Conservation (phyloP, 2,888 invertebrate species). For the Thysanoteuthis rhombus region DNA sequence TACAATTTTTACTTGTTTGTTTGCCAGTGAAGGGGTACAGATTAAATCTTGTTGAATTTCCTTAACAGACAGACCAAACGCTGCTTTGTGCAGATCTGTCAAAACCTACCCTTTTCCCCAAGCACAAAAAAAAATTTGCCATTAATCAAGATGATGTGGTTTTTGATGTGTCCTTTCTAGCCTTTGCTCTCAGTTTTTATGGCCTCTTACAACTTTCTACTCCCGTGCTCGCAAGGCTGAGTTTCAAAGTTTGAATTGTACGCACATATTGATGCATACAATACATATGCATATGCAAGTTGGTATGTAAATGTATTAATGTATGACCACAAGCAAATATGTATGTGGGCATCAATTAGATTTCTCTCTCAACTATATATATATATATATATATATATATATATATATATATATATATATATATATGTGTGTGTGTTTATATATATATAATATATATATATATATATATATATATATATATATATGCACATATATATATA, state of each 20-base stretch:
- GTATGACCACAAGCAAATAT: neutral
- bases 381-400: too few relatives aligned
- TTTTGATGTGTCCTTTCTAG: neutral
- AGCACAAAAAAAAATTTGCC: neutral
- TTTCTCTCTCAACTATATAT: too few relatives aligned
- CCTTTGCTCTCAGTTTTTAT: neutral
- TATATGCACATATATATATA: too few relatives aligned
- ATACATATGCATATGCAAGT: neutral
- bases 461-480: too few relatives aligned
- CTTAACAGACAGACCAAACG: neutral
- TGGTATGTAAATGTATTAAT: neutral
- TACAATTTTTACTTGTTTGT: neutral
- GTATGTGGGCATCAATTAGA: too few relatives aligned
- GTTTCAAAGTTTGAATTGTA: neutral
- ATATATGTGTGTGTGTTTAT: too few relatives aligned
- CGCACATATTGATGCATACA: neutral
- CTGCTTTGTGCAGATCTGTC: neutral
- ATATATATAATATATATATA: too few relatives aligned
- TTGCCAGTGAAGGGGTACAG: neutral
- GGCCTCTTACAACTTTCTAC: neutral
- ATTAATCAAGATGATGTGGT: neutral
- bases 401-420: too few relatives aligned
- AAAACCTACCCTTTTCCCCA: neutral
- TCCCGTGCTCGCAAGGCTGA: neutral
- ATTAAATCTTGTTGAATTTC: neutral